phyloP scores from a whole-genome alignment of 2,797 vertebrate genomes.

The Melanitta fusca region DNA sequence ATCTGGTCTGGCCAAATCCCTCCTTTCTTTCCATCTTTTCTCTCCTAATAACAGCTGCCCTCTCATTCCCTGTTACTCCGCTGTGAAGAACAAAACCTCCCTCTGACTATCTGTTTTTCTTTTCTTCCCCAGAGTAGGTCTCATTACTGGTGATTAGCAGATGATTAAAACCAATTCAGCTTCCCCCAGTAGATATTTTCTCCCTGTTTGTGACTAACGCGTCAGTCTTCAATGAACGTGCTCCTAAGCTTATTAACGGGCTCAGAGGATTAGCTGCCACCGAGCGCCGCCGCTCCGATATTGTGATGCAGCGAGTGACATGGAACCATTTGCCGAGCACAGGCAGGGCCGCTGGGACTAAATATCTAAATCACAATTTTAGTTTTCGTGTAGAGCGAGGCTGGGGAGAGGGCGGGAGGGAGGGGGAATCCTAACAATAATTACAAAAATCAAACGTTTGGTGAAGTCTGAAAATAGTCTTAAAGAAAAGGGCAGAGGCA shows the following conservation, averaged over 20 bases:
- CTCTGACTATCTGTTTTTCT: slow-evolving; percentile 89
- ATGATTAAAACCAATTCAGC: slow-evolving; percentile 92
- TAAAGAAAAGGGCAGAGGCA: slow-evolving; percentile 24
- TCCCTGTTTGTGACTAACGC: slow-evolving; percentile 87
- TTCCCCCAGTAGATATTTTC: slow-evolving; percentile 89
- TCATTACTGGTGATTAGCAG: slow-evolving; percentile 92
- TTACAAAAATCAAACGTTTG: slow-evolving; percentile 74
- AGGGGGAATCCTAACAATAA: slow-evolving; percentile 55
- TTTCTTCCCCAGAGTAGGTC: slow-evolving; percentile 90
- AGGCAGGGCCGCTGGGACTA: slow-evolving; percentile 81
- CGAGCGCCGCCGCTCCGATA: slow-evolving; percentile 83
- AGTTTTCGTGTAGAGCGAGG: slow-evolving; percentile 67
- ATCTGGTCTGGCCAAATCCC: slow-evolving; percentile 87
- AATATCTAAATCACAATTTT: slow-evolving; percentile 84
- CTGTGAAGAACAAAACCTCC: slow-evolving; percentile 88
- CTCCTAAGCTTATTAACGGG: slow-evolving; percentile 90
- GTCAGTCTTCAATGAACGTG: slow-evolving; percentile 89
- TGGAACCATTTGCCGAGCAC: slow-evolving; percentile 81
- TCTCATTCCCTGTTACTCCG: slow-evolving; percentile 86
- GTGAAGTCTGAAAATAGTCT: slow-evolving; percentile 65
- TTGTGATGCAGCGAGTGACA: slow-evolving; percentile 87
- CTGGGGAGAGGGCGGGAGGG: background rate
- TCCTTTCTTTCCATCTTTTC: slow-evolving; percentile 85
- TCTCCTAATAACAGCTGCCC: slow-evolving; percentile 87
- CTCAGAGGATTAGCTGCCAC: slow-evolving; percentile 89